Evolutionary conservation across 2,888 invertebrate species (phyloP), one percentile per base, ranked within the genome.

Genomic region (Sarcophaga carnaria): DNA sequence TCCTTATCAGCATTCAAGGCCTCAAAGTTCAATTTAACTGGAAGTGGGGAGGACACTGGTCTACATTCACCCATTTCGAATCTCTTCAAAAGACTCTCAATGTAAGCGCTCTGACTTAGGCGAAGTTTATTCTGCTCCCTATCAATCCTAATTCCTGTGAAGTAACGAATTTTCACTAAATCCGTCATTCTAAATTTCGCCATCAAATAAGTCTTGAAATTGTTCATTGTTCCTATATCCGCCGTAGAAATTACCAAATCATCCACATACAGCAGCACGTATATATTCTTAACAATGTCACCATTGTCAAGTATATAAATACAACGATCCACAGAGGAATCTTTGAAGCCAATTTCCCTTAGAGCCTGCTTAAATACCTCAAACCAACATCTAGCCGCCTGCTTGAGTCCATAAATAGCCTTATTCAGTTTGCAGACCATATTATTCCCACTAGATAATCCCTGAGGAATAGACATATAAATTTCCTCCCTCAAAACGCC

Each of bases 191-290:
- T 76, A 74, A 89, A 89, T 64, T 88, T 85, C 10, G 45, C 22
- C 77, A 64, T 81, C 27, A 89, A 64, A 69, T 88, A 88, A 22
- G 60, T 59, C 64, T 82, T 88, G 45, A 89, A 86, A 22, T 75
- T 78, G n/a, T 69, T 74, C 88, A 88, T 49, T 11, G 47, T 49
- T 4, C 12, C 10, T 12, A 49, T 49, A 12, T 49, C 47, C 4
- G 47, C 47, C 47, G 47, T 49, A 11, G 47, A 8, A 8, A 89
- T 88, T 4, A 88, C 86, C 27, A 89, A n/a, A 72, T 89, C 89
- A 78, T 89, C 89, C 0, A 89, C 89, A 88, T 89, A 88, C 27
- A 89, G 70, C 20, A 89, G 60, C n/a, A 88, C 67, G 88, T 89
- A 89, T 64, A 89, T 88, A 86, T 89, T 90, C 69, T 77, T 86